Evolutionary conservation across 2,113 vertebrate genomes (phyloP).

Genomic region (Psilopsiagon aurifrons): DNA sequence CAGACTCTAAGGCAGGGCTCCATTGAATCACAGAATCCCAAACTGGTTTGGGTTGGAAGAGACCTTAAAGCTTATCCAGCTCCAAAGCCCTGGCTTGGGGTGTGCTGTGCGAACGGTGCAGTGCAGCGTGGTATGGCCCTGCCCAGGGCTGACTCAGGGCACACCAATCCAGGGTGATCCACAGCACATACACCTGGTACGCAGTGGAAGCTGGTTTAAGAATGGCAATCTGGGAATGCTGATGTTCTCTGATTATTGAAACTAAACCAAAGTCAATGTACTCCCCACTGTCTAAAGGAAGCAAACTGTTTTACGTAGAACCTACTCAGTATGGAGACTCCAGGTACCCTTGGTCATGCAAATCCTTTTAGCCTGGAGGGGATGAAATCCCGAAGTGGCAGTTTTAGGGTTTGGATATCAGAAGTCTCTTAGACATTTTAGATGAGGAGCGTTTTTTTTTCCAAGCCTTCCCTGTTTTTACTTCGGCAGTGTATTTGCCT

Average conservation of each 20-base stretch:
- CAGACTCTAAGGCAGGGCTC: background rate
- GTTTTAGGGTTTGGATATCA: accelerated
- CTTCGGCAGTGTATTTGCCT: background rate
- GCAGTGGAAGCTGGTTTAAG: background rate
- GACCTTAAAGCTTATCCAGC: background rate
- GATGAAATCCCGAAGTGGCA: background rate
- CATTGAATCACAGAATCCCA: background rate
- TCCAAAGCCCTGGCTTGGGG: background rate
- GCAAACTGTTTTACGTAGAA: background rate
- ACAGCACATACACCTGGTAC: accelerated
- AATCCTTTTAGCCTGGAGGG: background rate
- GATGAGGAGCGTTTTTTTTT: background rate
- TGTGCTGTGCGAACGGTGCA: background rate
- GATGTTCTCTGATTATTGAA: background rate
- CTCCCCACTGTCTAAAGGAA: background rate
- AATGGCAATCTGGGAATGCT: background rate
- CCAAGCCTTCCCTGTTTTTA: background rate
- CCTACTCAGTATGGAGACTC: too few species aligned
- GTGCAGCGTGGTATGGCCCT: accelerated
- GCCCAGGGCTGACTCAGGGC: accelerated
- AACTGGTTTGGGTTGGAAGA: background rate
- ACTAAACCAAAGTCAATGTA: background rate
- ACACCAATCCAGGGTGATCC: accelerated
- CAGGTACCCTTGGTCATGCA: too few species aligned
- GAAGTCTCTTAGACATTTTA: background rate